These are phyloP conservation scores for Alces alces DNA, from an alignment of 2,113 vertebrate species.

Conservation along the genomic window DNA sequence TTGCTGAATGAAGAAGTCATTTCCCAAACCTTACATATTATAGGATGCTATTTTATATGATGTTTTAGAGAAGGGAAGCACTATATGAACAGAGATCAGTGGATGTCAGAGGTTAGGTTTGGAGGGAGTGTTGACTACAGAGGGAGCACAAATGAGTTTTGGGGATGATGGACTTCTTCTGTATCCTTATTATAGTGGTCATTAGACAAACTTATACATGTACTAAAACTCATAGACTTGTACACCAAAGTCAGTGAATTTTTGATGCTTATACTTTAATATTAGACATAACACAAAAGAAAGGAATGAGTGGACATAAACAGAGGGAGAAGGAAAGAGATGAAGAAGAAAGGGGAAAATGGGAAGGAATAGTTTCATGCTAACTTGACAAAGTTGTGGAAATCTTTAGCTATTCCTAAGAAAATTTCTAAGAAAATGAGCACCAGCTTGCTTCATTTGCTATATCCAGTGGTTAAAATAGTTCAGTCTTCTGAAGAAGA, in stretches of 20 bases:
- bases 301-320: not conserved
- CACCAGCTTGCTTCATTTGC: not conserved
- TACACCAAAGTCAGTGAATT: not conserved
- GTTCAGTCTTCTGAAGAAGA: not conserved
- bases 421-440: not conserved
- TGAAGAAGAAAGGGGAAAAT: not conserved
- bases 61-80: not conserved
- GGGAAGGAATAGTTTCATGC: not conserved
- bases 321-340: not conserved
- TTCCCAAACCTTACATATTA: not conserved
- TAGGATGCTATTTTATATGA: not conserved
- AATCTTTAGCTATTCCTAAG: not conserved
- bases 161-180: no score
- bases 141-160: not conserved
- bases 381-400: not conserved
- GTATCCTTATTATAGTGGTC: fast-evolving
- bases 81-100: not conserved
- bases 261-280: not conserved
- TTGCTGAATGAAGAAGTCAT: not conserved
- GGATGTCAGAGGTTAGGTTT: not conserved
- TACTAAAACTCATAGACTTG: not conserved
- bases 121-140: not conserved
- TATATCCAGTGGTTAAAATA: not conserved
- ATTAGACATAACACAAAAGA: not conserved
- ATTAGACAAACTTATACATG: not conserved